Conservation (phyloP, 1,140 invertebrate species). For the Tetramorium simillimum region DNA sequence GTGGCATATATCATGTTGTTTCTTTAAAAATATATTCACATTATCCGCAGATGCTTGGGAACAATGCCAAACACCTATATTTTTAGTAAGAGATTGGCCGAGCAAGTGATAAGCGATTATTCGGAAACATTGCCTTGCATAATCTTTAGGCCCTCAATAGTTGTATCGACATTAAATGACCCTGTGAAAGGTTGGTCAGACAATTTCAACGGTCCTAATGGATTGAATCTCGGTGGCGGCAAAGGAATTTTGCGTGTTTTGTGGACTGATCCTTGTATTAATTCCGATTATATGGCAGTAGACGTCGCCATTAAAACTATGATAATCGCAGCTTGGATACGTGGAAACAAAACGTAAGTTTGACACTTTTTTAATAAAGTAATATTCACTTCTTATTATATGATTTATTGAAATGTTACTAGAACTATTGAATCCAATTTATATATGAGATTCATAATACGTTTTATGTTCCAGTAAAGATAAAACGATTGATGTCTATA, state of each 20-base stretch:
- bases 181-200: slow-evolving; percentile 95
- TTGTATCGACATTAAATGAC: slow-evolving; percentile 88
- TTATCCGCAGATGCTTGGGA: slow-evolving; percentile 86
- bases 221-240: slow-evolving; percentile 90
- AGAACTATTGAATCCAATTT: background rate
- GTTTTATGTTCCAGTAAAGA: slow-evolving; percentile 72
- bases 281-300: slow-evolving; percentile 94
- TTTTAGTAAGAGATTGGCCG: slow-evolving; percentile 93
- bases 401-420: background rate
- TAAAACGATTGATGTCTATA: slow-evolving; percentile 87
- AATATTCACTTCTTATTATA: background rate
- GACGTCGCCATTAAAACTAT: slow-evolving; percentile 94
- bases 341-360: slow-evolving; percentile 88
- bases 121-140: slow-evolving; percentile 90
- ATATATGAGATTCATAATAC: background rate
- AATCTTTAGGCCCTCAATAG: slow-evolving; percentile 97
- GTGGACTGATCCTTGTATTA: slow-evolving; percentile 85
- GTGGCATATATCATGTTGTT: too few species aligned
- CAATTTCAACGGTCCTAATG: slow-evolving; percentile 97
- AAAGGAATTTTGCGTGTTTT: slow-evolving; percentile 92
- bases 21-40: too few species aligned
- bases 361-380: background rate
- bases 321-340: slow-evolving; percentile 91
- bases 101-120: slow-evolving; percentile 91
- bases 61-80: slow-evolving; percentile 94